phyloP scores from a whole-genome alignment of 2,113 vertebrate genomes.

The Apistogramma diplotaenia region DNA sequence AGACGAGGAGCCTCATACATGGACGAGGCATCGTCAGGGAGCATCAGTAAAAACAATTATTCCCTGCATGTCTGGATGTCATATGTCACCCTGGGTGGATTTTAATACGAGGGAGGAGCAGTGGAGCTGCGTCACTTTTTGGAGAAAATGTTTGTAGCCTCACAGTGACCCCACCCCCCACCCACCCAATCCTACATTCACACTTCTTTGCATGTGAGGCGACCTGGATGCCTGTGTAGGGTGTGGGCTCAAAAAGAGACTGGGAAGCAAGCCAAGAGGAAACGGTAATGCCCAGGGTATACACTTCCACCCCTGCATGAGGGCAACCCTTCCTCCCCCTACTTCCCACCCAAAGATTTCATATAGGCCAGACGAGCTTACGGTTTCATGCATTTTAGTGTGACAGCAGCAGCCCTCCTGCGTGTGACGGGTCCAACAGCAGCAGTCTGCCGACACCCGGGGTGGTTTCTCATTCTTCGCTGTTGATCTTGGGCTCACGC shows the following conservation, averaged over 20 bases:
- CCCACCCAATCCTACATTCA: not conserved
- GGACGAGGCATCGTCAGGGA: constrained; percentile 81
- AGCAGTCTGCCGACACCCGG: constrained; percentile 36
- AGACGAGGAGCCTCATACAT: constrained; percentile 80
- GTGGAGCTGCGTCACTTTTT: constrained; percentile 29
- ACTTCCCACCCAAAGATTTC: constrained; percentile 6
- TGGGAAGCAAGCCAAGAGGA: constrained; percentile 62
- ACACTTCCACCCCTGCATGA: constrained; percentile 36
- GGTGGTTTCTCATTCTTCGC: constrained; percentile 48
- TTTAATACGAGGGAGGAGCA: constrained; percentile 37
- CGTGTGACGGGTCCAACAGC: constrained; percentile 37
- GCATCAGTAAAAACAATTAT: constrained; percentile 87
- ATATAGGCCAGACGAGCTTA: constrained; percentile 31
- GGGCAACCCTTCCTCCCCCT: not conserved
- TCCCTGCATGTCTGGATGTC: constrained; percentile 75
- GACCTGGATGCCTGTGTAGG: constrained; percentile 35
- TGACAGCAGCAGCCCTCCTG: constrained; percentile 43
- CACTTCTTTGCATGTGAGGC: constrained; percentile 45
- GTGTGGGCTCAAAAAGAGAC: constrained; percentile 46
- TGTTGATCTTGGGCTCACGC: constrained; percentile 65
- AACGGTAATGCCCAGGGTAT: constrained; percentile 51
- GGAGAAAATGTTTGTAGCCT: constrained; percentile 31
- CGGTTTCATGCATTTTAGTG: constrained; percentile 24
- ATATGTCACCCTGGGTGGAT: constrained; percentile 71
- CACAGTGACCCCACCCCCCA: not conserved